Evolutionary conservation across 2,888 invertebrate species (phyloP).

Genomic region (Ochropleura plecta): DNA sequence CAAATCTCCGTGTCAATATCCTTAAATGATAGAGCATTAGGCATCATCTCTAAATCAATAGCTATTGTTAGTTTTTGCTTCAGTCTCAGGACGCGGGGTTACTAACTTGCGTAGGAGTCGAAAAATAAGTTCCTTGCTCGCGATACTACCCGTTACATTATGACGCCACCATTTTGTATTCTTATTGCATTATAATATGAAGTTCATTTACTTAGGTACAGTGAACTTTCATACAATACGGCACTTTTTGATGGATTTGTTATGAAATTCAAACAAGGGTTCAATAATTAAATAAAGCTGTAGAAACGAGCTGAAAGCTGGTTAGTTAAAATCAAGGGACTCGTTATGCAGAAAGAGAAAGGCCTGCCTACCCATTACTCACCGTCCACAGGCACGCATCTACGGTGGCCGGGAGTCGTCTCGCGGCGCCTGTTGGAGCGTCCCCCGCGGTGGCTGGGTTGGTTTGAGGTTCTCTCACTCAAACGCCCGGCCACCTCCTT

Average conservation of each 20-base stretch:
- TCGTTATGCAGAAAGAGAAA: background rate
- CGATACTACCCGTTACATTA: slow-evolving; percentile 54
- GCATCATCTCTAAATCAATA: slow-evolving; percentile 34
- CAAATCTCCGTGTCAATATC: slow-evolving; percentile 30
- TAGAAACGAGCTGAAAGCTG: background rate
- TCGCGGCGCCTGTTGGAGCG: too few relatives aligned
- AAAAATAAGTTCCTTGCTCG: slow-evolving; percentile 56
- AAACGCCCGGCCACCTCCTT: too few relatives aligned
- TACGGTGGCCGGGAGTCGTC: too few relatives aligned
- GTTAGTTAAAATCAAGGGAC: background rate
- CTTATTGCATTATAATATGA: slow-evolving; percentile 33
- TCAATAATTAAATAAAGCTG: background rate
- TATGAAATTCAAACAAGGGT: background rate
- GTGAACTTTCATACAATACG: background rate
- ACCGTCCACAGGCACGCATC: too few relatives aligned
- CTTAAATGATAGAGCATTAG: slow-evolving; percentile 28
- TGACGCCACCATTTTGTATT: slow-evolving; percentile 56
- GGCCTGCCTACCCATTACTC: too few relatives aligned
- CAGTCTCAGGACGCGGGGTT: slow-evolving; percentile 50
- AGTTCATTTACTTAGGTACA: background rate
- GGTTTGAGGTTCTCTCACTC: too few relatives aligned
- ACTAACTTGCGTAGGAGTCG: slow-evolving; percentile 64
- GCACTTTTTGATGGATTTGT: background rate
- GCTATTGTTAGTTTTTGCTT: slow-evolving; percentile 60
- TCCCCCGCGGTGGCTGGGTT: too few relatives aligned